Percentiles rank a stretch among this genome's conserved stretches.
These are phyloP conservation scores for Folsomia candida DNA, from an alignment of 2,888 invertebrate genomes.

Conservation along the genomic window DNA sequence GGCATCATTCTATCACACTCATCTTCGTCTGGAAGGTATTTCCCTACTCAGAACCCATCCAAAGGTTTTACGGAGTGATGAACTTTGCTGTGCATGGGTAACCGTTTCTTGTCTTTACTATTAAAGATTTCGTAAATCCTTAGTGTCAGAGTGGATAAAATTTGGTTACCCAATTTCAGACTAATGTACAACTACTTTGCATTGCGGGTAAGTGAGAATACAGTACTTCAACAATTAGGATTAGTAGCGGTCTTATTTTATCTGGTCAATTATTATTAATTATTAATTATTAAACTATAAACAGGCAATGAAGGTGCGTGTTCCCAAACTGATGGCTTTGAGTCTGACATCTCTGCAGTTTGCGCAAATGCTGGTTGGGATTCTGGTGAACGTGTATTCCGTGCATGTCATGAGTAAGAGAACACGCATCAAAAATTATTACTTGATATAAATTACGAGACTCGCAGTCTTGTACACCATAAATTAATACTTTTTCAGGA, in stretches of 20 bases:
- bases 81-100: slow-evolving; percentile 17
- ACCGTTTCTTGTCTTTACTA: background rate
- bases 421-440: background rate
- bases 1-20: slow-evolving; percentile 34
- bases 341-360: slow-evolving; percentile 86
- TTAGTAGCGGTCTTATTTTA: background rate
- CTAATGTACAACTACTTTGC: slow-evolving; percentile 37
- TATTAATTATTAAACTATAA: slow-evolving; percentile 3
- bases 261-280: background rate
- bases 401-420: slow-evolving; percentile 35
- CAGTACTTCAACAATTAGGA: background rate
- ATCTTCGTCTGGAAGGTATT: slow-evolving; percentile 35
- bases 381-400: slow-evolving; percentile 66
- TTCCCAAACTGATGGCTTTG: slow-evolving; percentile 82
- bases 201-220: slow-evolving; percentile 27
- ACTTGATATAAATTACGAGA: background rate
- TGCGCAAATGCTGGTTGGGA: slow-evolving; percentile 89
- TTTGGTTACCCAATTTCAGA: slow-evolving; percentile 16
- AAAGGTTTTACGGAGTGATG: slow-evolving; percentile 22
- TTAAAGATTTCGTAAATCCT: background rate
- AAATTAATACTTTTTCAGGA: background rate
- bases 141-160: too few relatives aligned
- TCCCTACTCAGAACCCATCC: slow-evolving; percentile 36
- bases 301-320: slow-evolving; percentile 78
- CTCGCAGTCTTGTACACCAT: too few relatives aligned